Evolutionary conservation across 2,888 invertebrate species (phyloP), one percentile per base, ranked within the genome.

Genomic region (Rhingia rostrata): DNA sequence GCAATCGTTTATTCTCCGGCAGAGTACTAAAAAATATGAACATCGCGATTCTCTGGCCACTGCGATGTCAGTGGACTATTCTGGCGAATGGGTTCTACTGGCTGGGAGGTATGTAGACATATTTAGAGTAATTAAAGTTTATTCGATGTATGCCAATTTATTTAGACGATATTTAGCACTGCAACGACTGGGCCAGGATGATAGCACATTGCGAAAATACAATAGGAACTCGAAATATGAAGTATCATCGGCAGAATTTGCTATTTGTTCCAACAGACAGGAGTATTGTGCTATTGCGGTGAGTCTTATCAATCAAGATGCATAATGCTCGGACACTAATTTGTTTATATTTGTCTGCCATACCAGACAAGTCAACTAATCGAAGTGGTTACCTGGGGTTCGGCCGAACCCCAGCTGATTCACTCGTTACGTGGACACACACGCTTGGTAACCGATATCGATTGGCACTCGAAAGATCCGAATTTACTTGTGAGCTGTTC

Each of bases 211-310:
- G 7, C 94, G 95, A 86, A 96, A 96, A 88, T 96, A 96, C 89
- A 95, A 95, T 35, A 93, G 97, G 22, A 96, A 97, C 89, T 97
- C 97, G 89, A 97, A 98, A 92, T 98, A 97, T 92, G 98, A 98
- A 90, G 97, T 98, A 0, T 96, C 96, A 4, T 96, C 96, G 10
- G 97, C 97, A 0, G 97, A 98, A 92, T 98, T 97, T 96, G 97
- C 97, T 90, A 97, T 96, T 63, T 96, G 95, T 47, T 92, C 94
- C 67, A 93, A 94, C 64, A 95, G 96, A 73, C 94, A 94, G 89
- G 95, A 96, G 88, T 93, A 96, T 37, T 97, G 97, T 92, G 97
- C 97, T 54, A 95, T 98, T 88, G 97, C 98, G 82, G 97, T 97
- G 92, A 93, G 94, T 47, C 22, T 51, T 61, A 9, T 32, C 5